Conservation (phyloP, 2,797 vertebrate genomes). For the Sebastes cheni region DNA sequence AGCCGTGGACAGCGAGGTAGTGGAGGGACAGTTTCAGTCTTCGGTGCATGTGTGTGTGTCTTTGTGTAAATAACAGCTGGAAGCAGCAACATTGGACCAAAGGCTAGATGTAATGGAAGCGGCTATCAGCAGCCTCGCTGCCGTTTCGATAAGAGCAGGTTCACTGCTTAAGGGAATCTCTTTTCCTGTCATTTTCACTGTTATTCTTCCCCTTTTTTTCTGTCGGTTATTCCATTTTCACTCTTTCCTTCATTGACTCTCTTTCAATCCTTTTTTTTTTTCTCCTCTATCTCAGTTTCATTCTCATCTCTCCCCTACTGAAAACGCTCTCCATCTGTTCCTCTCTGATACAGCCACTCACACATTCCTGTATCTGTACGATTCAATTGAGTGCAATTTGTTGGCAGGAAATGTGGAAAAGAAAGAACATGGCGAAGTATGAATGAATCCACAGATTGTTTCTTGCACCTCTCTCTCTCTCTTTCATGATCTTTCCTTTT, state of each 20-base stretch:
- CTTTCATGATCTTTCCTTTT: not conserved
- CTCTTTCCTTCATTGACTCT: not conserved
- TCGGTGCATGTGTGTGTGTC: not conserved
- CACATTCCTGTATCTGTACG: constrained; percentile 24
- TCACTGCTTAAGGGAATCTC: constrained; percentile 34
- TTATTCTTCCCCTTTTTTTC: constrained; percentile 2
- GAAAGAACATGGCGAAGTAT: constrained; percentile 11
- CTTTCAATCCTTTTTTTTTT: not conserved
- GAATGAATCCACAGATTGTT: not conserved
- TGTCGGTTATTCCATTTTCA: not conserved
- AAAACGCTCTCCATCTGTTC: constrained; percentile 46
- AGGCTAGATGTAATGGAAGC: constrained; percentile 59
- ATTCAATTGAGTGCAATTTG: constrained; percentile 35
- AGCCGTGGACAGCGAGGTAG: constrained; percentile 27
- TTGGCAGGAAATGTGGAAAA: constrained; percentile 18
- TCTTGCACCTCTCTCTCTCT: not conserved
- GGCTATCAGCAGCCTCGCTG: constrained; percentile 40
- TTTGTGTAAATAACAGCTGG: constrained; percentile 56
- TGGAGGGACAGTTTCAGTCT: constrained; percentile 5
- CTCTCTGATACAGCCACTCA: constrained; percentile 32
- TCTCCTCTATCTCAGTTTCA: not conserved
- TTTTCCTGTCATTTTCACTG: constrained; percentile 14
- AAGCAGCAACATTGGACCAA: constrained; percentile 52
- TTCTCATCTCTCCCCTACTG: not conserved
- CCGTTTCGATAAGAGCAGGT: constrained; percentile 45